Evolutionary conservation across 2,888 invertebrate species (phyloP).

Genomic region (Mimas tiliae): DNA sequence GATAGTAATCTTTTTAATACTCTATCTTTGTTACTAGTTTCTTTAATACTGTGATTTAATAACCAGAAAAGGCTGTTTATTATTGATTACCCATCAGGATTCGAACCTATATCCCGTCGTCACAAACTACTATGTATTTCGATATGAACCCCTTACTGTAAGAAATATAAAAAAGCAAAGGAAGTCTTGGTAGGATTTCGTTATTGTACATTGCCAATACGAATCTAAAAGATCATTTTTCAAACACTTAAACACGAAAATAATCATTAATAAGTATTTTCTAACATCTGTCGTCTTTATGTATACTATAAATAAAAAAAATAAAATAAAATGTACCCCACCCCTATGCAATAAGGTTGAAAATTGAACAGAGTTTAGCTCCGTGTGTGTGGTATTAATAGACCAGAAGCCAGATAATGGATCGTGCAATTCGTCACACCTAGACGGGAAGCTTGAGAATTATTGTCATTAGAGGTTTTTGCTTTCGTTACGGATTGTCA

Average conservation of each 20-base stretch:
- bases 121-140: too few species aligned
- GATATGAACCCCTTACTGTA: too few species aligned
- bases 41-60: too few species aligned
- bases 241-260: conserved; percentile 52
- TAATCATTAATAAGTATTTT: conserved; percentile 71
- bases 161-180: not conserved
- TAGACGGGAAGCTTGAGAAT: conserved; percentile 11
- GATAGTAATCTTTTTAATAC: too few species aligned
- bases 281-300: conserved; percentile 59
- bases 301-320: not conserved
- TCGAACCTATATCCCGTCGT: too few species aligned
- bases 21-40: too few species aligned
- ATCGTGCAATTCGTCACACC: conserved; percentile 16
- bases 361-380: not conserved
- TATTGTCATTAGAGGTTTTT: not conserved
- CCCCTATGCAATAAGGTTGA: not conserved
- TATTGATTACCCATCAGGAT: too few species aligned
- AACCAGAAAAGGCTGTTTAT: too few species aligned
- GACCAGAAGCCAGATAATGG: conserved; percentile 3
- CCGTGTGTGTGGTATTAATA: conserved; percentile 4
- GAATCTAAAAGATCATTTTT: conserved; percentile 29
- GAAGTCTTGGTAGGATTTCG: conserved; percentile 1
- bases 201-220: conserved; percentile 10
- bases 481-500: not conserved
- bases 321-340: not conserved